phyloP scores from a whole-genome alignment of 1,140 invertebrate genomes.

The Drosophila athabasca region DNA sequence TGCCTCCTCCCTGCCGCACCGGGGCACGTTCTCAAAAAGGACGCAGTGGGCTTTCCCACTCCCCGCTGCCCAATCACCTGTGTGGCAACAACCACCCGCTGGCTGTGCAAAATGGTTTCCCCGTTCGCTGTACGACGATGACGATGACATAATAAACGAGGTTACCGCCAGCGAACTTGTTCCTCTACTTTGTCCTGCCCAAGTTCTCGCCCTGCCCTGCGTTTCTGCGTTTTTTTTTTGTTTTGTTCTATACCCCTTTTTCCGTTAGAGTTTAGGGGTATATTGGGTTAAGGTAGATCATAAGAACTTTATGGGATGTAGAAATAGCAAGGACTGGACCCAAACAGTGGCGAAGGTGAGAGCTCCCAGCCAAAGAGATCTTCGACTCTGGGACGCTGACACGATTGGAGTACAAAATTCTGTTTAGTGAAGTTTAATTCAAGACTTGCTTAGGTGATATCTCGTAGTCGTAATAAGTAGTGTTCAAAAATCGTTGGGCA shows the following conservation, averaged over 20 bases:
- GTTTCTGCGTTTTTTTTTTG: constrained; percentile 7
- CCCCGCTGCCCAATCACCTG: constrained; percentile 22
- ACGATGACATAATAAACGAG: constrained; percentile 76
- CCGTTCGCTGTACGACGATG: constrained; percentile 44
- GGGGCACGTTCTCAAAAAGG: constrained; percentile 36
- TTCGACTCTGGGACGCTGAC: no score
- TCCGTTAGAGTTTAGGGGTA: neutral
- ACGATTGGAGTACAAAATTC: no score
- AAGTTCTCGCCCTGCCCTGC: constrained; percentile 19
- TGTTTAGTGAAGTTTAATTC: no score
- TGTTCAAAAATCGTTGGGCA: neutral
- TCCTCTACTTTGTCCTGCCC: constrained; percentile 54
- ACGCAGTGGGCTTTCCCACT: constrained; percentile 6
- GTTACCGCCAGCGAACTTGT: constrained; percentile 54
- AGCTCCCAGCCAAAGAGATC: no score
- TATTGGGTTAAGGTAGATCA: neutral
- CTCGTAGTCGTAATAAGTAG: no score
- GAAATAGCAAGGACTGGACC: no score
- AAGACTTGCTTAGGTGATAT: no score
- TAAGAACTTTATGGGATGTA: no score
- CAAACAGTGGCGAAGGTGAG: no score
- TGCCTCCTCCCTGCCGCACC: constrained; percentile 13
- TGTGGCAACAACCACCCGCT: constrained; percentile 12
- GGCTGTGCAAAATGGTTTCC: constrained; percentile 56
- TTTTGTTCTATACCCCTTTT: neutral